Conservation (phyloP, 2,797 vertebrate species). For the Atherinosoma microstoma region DNA sequence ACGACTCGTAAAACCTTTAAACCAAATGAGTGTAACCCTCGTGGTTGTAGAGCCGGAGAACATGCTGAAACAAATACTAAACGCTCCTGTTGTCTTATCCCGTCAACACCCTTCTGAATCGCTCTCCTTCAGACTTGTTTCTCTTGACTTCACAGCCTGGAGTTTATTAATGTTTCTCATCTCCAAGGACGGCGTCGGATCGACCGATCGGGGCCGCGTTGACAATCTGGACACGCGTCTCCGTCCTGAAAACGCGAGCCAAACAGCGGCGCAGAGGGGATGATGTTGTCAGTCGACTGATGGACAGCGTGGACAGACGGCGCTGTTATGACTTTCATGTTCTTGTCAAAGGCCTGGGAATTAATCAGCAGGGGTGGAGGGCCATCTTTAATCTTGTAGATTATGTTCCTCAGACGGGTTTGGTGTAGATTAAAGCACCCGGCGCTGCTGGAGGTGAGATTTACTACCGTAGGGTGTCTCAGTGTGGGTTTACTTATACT, state of each 20-base stretch:
- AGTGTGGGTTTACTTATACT: not conserved
- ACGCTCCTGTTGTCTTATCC: no score
- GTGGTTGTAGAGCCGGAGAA: no score
- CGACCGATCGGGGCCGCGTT: not conserved
- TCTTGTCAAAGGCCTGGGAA: conserved; percentile 46
- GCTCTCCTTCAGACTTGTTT: not conserved
- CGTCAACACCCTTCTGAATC: no score
- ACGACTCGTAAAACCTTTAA: no score
- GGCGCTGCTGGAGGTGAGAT: conserved; percentile 8
- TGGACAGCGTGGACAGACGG: conserved; percentile 3
- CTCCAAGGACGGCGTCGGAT: not conserved
- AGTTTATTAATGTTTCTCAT: conserved; percentile 22
- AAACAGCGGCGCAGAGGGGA: conserved; percentile 5
- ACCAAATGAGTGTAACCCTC: no score
- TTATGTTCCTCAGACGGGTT: conserved; percentile 38
- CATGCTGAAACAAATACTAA: no score
- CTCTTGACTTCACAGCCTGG: not conserved
- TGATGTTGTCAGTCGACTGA: conserved; percentile 14
- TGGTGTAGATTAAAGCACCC: conserved; percentile 58
- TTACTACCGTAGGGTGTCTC: conserved; percentile 7
- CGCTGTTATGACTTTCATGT: conserved; percentile 47
- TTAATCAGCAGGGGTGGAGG: conserved; percentile 47
- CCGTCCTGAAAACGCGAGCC: not conserved
- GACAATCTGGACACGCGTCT: not conserved
- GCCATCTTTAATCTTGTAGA: conserved; percentile 65